Evolutionary conservation across 2,797 vertebrate genomes (phyloP), one percentile per base, ranked within the genome.

Genomic region (Parambassis ranga): DNA sequence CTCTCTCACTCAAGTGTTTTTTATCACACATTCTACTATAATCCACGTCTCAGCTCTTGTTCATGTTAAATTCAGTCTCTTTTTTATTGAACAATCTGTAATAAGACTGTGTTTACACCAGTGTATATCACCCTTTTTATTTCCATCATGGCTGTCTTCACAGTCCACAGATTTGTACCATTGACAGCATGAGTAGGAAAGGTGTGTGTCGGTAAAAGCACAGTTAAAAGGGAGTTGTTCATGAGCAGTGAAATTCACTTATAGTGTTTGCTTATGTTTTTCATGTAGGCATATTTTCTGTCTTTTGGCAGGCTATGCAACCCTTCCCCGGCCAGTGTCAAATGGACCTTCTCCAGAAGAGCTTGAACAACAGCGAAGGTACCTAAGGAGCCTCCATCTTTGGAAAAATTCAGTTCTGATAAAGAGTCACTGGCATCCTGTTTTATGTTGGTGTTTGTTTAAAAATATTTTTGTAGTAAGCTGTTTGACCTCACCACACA

Each of bases 281-380:
- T 30, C 1, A 52, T 52, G 23, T 23, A 0, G 19, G 10, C 23
- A 19, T 41, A 10, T 63, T 47, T 61, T 36, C n/a, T 65, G 4
- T 71, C 22, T 74, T 69, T 72, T 49, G 67, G 22, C 79, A 91
- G 90, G 92, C 67, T 92, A 89, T 58, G 81, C 91, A 46, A 75
- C 90, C 26, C 73, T 88, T 69, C 73, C 90, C 9, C 94, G 93
- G 60, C 83, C 91, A 0, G 77, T 88, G 52, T 94, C 94, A 67
- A 96, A 96, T 1, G 95, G 95, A 46, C 95, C 95, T 4, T 85
- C 93, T 41, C 90, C 87, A 10, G 95, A 96, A 66, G 95, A 96
- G 65, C 33, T 92, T 39, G 95, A 96, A 66, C 94, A 94, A 43
- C 94, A 94, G 83, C 91, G 89, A 79, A 94, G 95, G 95, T 96